Conservation (phyloP, 1,140 invertebrate genomes). For the Penaeus japonicus region DNA sequence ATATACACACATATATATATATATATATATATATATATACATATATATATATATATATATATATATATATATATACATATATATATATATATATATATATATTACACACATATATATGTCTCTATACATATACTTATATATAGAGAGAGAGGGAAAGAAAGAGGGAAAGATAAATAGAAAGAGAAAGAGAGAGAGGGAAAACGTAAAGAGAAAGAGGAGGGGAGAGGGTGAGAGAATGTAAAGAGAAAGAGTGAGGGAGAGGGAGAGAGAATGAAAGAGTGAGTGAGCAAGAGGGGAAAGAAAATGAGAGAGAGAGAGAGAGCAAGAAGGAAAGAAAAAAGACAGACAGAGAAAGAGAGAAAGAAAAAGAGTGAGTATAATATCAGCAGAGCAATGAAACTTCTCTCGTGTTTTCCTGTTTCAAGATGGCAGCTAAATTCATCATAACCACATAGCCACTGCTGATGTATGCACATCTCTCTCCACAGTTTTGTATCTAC, state of each 20-base stretch:
- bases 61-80: conserved; percentile 1
- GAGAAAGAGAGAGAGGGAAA: no score
- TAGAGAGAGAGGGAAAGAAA: neutral
- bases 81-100: conserved; percentile 6
- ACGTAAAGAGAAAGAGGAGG: no score
- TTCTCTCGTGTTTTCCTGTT: no score
- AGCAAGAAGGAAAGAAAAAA: neutral
- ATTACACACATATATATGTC: neutral
- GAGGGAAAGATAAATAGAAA: neutral
- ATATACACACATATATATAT: neutral
- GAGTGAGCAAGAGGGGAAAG: neutral
- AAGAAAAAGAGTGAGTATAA: neutral
- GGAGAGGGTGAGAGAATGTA: no score
- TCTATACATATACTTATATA: neutral
- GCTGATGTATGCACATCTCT: no score
- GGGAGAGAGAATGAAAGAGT: no score
- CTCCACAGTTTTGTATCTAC: no score
- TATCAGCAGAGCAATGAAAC: neutral
- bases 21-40: conserved; percentile 1
- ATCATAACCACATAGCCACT: neutral
- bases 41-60: neutral
- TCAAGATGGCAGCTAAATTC: neutral
- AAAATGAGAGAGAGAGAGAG: neutral
- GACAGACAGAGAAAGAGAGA: neutral
- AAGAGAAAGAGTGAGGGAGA: no score